These are phyloP conservation scores for Ariolimax columbianus DNA, from an alignment of 2,888 invertebrate species.

Conservation along the genomic window DNA sequence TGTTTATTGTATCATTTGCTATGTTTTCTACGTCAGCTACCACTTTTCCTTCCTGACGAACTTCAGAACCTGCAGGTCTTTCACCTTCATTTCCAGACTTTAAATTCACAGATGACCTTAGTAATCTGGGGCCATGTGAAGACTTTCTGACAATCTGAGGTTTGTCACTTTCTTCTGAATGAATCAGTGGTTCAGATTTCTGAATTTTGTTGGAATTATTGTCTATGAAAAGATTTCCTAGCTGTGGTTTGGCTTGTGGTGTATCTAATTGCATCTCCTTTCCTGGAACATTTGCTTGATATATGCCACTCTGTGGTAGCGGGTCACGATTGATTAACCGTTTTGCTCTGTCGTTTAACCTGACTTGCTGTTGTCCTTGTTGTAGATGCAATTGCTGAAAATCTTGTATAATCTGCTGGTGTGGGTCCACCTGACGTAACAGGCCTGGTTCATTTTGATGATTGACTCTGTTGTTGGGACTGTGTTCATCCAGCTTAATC, in stretches of 20 bases:
- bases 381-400: not conserved
- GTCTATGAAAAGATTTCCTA: not conserved
- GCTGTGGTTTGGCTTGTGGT: not conserved
- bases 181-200: not conserved
- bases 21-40: not conserved
- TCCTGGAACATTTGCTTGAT: conserved; percentile 19
- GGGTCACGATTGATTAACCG: not conserved
- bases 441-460: not conserved
- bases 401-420: conserved; percentile 2
- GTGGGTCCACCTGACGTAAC: not conserved
- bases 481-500: not conserved
- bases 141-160: not conserved
- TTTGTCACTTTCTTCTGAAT: not conserved
- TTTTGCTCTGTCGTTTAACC: not conserved
- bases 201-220: not conserved
- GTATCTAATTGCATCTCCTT: not conserved
- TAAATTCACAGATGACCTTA: not conserved
- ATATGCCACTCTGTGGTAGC: not conserved
- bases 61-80: not conserved
- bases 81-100: not conserved
- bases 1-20: not conserved
- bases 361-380: not conserved
- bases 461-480: not conserved
- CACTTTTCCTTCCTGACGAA: not conserved
- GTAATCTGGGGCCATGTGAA: not conserved